A percentile compares a stretch with the other conserved stretches of the same genome.
These are phyloP conservation scores for Catostylus mosaicus DNA, from an alignment of 30 jellyfish, hydroid and myxozoan species.

Conservation along the genomic window DNA sequence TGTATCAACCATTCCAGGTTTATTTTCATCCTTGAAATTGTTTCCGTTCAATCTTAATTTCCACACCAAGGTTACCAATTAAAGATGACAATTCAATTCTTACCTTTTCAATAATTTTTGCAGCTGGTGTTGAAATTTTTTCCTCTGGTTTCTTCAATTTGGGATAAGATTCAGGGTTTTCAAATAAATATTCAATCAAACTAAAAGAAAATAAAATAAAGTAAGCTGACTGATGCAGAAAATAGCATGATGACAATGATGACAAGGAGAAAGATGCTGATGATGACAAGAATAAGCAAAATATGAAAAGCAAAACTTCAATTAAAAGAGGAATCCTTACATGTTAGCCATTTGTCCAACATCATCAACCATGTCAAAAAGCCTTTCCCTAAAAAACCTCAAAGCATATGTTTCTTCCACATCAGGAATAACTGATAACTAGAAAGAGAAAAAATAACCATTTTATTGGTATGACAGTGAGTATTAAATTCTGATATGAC, in stretches of 20 bases:
- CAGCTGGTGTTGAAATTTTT: background rate
- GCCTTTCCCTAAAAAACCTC: background rate
- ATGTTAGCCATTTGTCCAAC: slow-evolving; percentile 21
- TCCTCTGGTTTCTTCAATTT: background rate
- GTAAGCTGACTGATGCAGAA: no score
- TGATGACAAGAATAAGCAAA: no score
- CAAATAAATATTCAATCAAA: background rate
- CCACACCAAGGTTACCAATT: no score
- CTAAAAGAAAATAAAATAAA: background rate
- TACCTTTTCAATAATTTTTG: background rate
- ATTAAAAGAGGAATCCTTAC: slow-evolving; percentile 13
- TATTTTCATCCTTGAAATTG: no score
- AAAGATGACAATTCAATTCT: no score
- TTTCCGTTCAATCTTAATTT: no score
- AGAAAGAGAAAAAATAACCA: background rate
- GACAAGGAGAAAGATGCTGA: no score
- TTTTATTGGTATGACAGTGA: no score
- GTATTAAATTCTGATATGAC: no score
- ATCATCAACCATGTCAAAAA: background rate
- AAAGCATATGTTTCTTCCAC: slow-evolving; percentile 32
- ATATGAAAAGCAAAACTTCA: background rate
- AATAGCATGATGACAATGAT: no score
- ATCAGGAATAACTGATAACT: slow-evolving; percentile 47
- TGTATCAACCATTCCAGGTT: no score
- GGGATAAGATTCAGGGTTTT: background rate